phyloP scores from a whole-genome alignment of 2,797 vertebrate species.

The Fistularia commersonii region DNA sequence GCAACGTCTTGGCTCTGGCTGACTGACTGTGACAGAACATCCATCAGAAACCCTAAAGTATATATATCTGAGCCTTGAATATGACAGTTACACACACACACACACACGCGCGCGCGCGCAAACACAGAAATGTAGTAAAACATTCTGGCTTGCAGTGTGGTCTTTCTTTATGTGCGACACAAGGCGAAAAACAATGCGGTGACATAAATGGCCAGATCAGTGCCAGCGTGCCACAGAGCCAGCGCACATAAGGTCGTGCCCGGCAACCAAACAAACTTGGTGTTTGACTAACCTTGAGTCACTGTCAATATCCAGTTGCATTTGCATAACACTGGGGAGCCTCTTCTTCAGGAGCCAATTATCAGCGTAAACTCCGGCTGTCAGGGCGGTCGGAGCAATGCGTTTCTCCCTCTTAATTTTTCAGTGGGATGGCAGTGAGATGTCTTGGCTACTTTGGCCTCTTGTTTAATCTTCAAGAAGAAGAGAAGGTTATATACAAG shows the following conservation, averaged over 20 bases:
- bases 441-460: too few species aligned
- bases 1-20: too few species aligned
- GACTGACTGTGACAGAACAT: too few species aligned
- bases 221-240: slow-evolving; percentile 2
- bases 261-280: background rate
- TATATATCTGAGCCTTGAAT: background rate
- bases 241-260: background rate
- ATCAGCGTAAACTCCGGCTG: background rate
- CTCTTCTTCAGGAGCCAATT: too few species aligned
- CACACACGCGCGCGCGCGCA: background rate
- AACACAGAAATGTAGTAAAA: too few species aligned
- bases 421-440: too few species aligned
- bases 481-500: too few species aligned
- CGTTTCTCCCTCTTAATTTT: background rate
- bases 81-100: background rate
- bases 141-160: background rate
- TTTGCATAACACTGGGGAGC: background rate
- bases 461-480: too few species aligned
- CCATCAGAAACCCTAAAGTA: too few species aligned
- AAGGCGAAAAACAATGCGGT: slow-evolving; percentile 1
- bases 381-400: background rate
- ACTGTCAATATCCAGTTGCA: background rate
- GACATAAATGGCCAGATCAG: slow-evolving; percentile 1
- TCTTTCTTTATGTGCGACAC: too few species aligned
- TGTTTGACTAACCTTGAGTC: slow-evolving; percentile 2